These are phyloP conservation scores for Cetonia aurata DNA, from an alignment of 2,888 invertebrate genomes.

Conservation along the genomic window DNA sequence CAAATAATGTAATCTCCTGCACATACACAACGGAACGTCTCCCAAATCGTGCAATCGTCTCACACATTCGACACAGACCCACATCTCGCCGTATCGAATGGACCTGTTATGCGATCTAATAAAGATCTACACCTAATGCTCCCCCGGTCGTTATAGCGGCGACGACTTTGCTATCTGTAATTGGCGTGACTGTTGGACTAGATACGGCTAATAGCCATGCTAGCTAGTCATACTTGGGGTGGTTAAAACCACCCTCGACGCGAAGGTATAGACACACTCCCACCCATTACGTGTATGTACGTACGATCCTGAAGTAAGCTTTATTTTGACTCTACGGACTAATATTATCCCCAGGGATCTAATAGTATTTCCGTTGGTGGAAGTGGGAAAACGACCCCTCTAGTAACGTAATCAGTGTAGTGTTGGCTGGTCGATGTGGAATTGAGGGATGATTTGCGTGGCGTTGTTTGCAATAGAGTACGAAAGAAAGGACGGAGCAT, in stretches of 20 bases:
- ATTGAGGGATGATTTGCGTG: too few species aligned
- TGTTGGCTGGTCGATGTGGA: neutral
- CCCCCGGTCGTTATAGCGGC: conserved; percentile 45
- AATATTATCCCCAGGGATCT: conserved; percentile 61
- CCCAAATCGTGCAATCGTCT: neutral
- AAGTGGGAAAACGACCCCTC: conserved; percentile 20
- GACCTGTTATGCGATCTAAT: conserved; percentile 44
- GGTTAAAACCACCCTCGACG: conserved; percentile 50
- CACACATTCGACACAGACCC: neutral
- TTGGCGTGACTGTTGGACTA: conserved; percentile 63
- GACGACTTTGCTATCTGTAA: conserved; percentile 57
- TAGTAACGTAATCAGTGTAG: conserved; percentile 36
- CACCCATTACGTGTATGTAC: conserved; percentile 18
- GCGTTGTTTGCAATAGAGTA: conserved; percentile 28
- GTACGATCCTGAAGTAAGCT: conserved; percentile 54
- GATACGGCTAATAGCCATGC: conserved; percentile 63
- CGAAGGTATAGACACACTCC: conserved; percentile 47
- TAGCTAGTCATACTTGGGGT: conserved; percentile 57
- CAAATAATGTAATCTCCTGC: too few species aligned
- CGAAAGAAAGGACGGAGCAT: conserved; percentile 10
- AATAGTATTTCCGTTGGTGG: conserved; percentile 49
- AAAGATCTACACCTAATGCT: conserved; percentile 45
- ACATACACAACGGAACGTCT: neutral
- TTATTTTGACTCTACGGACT: conserved; percentile 61
- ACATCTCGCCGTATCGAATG: conserved; percentile 31